phyloP scores from a whole-genome alignment of 2,888 invertebrate genomes.

The Helleia helle region DNA sequence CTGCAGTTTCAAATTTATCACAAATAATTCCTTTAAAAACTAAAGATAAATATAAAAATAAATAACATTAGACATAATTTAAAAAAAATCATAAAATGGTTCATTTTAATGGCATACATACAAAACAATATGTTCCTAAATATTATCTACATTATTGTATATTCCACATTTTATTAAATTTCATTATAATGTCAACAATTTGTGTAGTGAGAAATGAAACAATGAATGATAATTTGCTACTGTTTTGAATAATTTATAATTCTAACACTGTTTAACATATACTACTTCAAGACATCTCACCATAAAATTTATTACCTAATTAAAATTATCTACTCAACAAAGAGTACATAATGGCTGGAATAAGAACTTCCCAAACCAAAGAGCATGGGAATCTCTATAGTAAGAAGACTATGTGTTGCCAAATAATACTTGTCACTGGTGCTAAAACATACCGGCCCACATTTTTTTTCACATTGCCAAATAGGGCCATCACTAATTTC shows the following conservation, averaged over 20 bases:
- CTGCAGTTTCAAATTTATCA: no score
- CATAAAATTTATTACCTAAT: conserved; percentile 36
- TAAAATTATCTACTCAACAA: conserved; percentile 70
- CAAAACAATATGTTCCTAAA: background rate
- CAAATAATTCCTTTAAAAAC: background rate
- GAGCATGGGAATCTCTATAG: conserved; percentile 76
- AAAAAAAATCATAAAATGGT: background rate
- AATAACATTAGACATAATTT: background rate
- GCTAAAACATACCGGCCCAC: conserved; percentile 34
- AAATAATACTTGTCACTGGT: conserved; percentile 32
- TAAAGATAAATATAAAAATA: background rate
- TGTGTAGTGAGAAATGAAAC: background rate
- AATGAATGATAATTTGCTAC: background rate
- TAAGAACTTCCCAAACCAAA: conserved; percentile 79
- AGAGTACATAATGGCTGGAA: conserved; percentile 78
- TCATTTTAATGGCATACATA: background rate
- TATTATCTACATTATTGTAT: conserved; percentile 1
- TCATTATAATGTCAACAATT: background rate
- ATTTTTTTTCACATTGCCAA: conserved; percentile 50
- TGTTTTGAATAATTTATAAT: conserved; percentile 21
- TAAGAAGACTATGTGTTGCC: conserved; percentile 42
- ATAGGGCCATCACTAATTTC: conserved; percentile 63
- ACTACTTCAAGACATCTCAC: conserved; percentile 33
- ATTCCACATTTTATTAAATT: background rate
- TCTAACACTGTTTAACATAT: conserved; percentile 54